Base-by-base conservation (phyloP, 1,140 invertebrate genomes). In the Batillaria attramentaria region DNA sequence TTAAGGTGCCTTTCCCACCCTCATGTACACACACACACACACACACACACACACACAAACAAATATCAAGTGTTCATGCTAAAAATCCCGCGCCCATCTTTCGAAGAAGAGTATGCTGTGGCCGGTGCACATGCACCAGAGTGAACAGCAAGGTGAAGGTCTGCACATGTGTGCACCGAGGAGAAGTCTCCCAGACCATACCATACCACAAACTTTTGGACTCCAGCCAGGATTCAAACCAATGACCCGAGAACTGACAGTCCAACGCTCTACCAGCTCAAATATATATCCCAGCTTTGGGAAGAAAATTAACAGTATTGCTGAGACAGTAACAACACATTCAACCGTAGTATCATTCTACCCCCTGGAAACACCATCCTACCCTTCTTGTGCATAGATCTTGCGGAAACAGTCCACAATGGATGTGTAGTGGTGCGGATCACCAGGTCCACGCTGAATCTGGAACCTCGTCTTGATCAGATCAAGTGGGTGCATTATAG, bases 401-500 rank as follows among this genome's bases (percentile, higher is more conserved):
- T 97, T 97, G 77, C 90, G 92, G 89, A 98, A 95, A 91, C 96
- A 97, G 89, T 98, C 96, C 60, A 93, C 92, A 50, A 98, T 94
- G 33, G 96, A 96, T 87, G 90, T 93, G 85, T 96, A 96, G 87
- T 94, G 93, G 80, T 94, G 91, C 16, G 93, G 93, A 89, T 94
- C 93, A 86, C 90, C 85, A 39, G 89, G 89, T 76, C 92, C 92
- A n/a, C 92, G 88, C 89, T 96, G 95, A 43, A 97, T 92, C 90
- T 97, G 96, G 83, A 97, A 94, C 77, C 96, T 92, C 8, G 97
- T 98, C 92, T 98, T 98, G 0, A 98, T 94, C 75, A 98, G 91
- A 92, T 98, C 97, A 87, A 98, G 92, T 2, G 97, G 97, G 92
- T 98, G 96, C 97, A 98, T 98, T 77, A 98, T 95, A 87, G 95